Evolutionary conservation across 2,113 vertebrate species (phyloP).

Genomic region (Hoplias malabaricus): DNA sequence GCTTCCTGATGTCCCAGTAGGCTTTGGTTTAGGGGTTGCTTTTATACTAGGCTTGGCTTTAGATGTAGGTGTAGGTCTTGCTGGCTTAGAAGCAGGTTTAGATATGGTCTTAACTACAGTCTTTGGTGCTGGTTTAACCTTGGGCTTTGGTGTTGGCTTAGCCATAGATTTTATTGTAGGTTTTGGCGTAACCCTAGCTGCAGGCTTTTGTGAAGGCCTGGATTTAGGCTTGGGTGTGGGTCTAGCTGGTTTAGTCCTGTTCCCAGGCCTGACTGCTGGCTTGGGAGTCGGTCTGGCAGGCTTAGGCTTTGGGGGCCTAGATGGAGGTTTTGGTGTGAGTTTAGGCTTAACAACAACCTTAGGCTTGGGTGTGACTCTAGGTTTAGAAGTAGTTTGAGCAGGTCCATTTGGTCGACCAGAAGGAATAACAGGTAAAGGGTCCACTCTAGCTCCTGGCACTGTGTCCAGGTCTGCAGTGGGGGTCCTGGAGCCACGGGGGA

Average conservation of each 20-base stretch:
- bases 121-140: slow-evolving; percentile 55
- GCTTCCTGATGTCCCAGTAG: not conserved
- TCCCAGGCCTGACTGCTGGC: slow-evolving; percentile 42
- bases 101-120: slow-evolving; percentile 48
- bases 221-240: slow-evolving; percentile 33
- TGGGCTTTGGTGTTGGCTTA: slow-evolving; percentile 59
- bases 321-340: slow-evolving; percentile 37
- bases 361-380: slow-evolving; percentile 23
- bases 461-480: slow-evolving; percentile 63
- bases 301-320: slow-evolving; percentile 50
- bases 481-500: slow-evolving; percentile 63
- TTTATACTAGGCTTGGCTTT: slow-evolving; percentile 57
- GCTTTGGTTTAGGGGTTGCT: slow-evolving; percentile 39
- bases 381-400: slow-evolving; percentile 16
- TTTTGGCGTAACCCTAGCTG: slow-evolving; percentile 48
- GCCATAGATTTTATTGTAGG: slow-evolving; percentile 38
- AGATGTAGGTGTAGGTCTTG: slow-evolving; percentile 37
- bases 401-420: slow-evolving; percentile 8
- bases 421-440: slow-evolving; percentile 39
- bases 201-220: slow-evolving; percentile 46
- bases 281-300: slow-evolving; percentile 54
- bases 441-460: slow-evolving; percentile 56
- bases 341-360: slow-evolving; percentile 44
- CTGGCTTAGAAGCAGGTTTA: slow-evolving; percentile 53
- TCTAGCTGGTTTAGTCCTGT: slow-evolving; percentile 49